Percentiles rank a stretch among this genome's conserved stretches.
Evolutionary conservation across 2,113 vertebrate genomes (phyloP).

Genomic region (Dryoscopus gambensis): DNA sequence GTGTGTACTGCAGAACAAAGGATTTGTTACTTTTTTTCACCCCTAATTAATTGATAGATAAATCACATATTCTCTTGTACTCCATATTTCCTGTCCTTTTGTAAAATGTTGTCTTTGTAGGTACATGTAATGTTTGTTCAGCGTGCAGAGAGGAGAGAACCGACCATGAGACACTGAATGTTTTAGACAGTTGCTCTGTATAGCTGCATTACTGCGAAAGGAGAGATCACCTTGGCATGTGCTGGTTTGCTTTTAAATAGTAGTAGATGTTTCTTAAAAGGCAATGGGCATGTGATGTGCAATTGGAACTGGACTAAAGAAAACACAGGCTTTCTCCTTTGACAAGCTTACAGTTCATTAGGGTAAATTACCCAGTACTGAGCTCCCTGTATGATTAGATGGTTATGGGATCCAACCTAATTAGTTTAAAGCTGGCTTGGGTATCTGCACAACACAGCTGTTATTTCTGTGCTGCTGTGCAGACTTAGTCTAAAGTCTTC

Average conservation of each 20-base stretch:
- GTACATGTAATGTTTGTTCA: neutral
- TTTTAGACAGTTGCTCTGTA: neutral
- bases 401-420: conserved; percentile 19
- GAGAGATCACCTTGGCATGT: neutral
- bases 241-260: neutral
- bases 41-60: neutral
- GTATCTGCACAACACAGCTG: neutral
- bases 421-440: conserved; percentile 38
- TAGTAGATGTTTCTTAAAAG: neutral
- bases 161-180: neutral
- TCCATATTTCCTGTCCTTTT: neutral
- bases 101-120: neutral
- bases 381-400: conserved; percentile 2
- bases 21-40: neutral
- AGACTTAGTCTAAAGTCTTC: conserved; percentile 9
- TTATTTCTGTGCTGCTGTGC: conserved; percentile 3
- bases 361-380: conserved; percentile 1
- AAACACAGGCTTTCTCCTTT: conserved; percentile 8
- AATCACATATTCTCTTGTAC: neutral
- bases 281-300: neutral
- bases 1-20: neutral
- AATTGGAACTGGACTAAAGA: neutral
- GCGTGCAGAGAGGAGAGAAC: neutral
- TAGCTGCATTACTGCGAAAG: neutral
- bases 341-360: conserved; percentile 20